Evolutionary conservation across 2,888 invertebrate genomes (phyloP).

Genomic region (Atherix ibis): DNA sequence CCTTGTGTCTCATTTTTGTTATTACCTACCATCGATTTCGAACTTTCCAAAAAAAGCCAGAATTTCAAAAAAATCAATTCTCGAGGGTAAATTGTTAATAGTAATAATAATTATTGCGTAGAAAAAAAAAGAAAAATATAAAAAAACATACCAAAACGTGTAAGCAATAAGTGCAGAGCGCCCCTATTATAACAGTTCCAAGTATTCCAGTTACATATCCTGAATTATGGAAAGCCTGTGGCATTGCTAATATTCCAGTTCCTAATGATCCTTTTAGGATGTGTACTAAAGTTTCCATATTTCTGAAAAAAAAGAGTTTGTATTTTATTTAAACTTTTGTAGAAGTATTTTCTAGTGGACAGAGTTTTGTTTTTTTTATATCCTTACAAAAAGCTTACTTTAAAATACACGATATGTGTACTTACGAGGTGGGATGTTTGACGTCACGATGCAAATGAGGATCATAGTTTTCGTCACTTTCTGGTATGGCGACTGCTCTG

Average conservation of each 20-base stretch:
- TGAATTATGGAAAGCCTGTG: conserved; percentile 74
- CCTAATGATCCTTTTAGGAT: conserved; percentile 82
- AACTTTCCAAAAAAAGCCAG: not conserved
- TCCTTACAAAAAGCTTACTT: too few species aligned
- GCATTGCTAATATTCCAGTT: conserved; percentile 89
- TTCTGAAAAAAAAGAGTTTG: conserved; percentile 5
- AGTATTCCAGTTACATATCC: conserved; percentile 65
- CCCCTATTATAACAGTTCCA: conserved; percentile 61
- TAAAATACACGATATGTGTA: too few species aligned
- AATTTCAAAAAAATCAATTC: not conserved
- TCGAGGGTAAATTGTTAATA: not conserved
- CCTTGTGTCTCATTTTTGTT: too few species aligned
- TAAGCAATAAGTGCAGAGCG: conserved; percentile 73
- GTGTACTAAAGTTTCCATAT: conserved; percentile 60
- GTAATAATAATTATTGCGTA: not conserved
- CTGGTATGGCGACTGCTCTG: conserved; percentile 3
- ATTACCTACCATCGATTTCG: too few species aligned
- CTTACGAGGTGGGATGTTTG: conserved; percentile 50
- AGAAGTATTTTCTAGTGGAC: too few species aligned
- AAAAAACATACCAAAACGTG: conserved; percentile 50
- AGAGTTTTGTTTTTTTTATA: too few species aligned
- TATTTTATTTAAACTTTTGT: too few species aligned
- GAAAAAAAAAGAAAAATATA: not conserved
- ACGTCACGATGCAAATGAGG: conserved; percentile 45
- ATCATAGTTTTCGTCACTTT: conserved; percentile 34